A percentile compares a stretch with the other conserved stretches of the same genome.
Conservation (phyloP, 1,140 invertebrate genomes). For the Atta colombica region DNA sequence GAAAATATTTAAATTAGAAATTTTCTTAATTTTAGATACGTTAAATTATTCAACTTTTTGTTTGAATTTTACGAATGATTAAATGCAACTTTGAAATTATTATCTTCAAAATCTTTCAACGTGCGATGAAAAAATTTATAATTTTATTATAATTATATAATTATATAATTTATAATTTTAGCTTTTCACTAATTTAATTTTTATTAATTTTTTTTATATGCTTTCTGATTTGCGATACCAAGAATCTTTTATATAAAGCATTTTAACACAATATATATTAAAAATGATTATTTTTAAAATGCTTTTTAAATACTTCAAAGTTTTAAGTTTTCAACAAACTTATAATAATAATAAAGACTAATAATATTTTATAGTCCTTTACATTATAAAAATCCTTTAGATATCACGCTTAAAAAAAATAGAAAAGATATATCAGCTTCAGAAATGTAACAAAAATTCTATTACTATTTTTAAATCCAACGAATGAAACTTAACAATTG, state of each 20-base stretch:
- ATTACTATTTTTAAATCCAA: slow-evolving; percentile 21
- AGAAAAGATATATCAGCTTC: background rate
- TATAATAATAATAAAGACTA: background rate
- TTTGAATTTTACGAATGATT: background rate
- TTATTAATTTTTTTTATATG: background rate
- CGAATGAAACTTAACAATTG: slow-evolving; percentile 18
- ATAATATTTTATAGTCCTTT: background rate
- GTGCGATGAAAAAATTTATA: background rate
- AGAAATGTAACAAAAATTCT: slow-evolving; percentile 7
- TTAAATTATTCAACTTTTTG: background rate
- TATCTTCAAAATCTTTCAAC: background rate
- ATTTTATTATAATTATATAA: background rate
- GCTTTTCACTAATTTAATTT: background rate
- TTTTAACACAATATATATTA: background rate
- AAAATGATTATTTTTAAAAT: background rate
- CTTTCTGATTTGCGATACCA: background rate
- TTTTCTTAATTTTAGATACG: background rate
- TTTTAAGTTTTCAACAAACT: background rate
- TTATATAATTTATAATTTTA: background rate
- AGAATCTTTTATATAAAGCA: background rate
- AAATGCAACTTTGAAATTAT: background rate
- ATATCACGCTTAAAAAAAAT: slow-evolving; percentile 11
- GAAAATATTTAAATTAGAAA: background rate
- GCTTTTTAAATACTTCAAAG: slow-evolving; percentile 3
- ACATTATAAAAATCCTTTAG: background rate